Conservation (phyloP, 2,797 vertebrate genomes). For the Amblyopsis hoosieri region DNA sequence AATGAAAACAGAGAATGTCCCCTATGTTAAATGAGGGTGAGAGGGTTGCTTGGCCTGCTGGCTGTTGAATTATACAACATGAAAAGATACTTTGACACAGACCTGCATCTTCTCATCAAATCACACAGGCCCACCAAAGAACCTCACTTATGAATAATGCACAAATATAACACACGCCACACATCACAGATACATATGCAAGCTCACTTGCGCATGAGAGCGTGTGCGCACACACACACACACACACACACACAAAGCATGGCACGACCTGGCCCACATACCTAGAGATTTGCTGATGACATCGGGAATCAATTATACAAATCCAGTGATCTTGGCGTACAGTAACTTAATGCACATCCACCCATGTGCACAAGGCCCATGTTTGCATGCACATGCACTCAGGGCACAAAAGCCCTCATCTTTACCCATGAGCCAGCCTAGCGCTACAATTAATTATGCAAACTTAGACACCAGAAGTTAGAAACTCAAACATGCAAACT, state of each 20-base stretch:
- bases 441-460: conserved; percentile 62
- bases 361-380: conserved; percentile 26
- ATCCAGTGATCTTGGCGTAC: conserved; percentile 12
- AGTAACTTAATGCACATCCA: conserved; percentile 25
- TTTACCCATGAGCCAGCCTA: conserved; percentile 45
- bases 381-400: conserved; percentile 17
- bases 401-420: conserved; percentile 43
- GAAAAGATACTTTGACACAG: conserved; percentile 60
- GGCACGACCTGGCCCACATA: conserved; percentile 16
- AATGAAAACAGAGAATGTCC: conserved; percentile 18
- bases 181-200: conserved; percentile 11
- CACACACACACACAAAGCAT: neutral
- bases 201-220: neutral
- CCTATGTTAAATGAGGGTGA: conserved; percentile 18
- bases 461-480: conserved; percentile 33
- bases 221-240: neutral
- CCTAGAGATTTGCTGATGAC: conserved; percentile 9
- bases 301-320: conserved; percentile 20
- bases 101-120: conserved; percentile 71
- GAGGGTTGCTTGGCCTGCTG: conserved; percentile 40
- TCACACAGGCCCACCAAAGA: conserved; percentile 66
- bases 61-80: conserved; percentile 65
- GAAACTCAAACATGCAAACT: conserved; percentile 14
- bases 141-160: conserved; percentile 63
- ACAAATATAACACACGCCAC: conserved; percentile 21